phyloP scores from a whole-genome alignment of 2,797 vertebrate species.

The Mus caroli region DNA sequence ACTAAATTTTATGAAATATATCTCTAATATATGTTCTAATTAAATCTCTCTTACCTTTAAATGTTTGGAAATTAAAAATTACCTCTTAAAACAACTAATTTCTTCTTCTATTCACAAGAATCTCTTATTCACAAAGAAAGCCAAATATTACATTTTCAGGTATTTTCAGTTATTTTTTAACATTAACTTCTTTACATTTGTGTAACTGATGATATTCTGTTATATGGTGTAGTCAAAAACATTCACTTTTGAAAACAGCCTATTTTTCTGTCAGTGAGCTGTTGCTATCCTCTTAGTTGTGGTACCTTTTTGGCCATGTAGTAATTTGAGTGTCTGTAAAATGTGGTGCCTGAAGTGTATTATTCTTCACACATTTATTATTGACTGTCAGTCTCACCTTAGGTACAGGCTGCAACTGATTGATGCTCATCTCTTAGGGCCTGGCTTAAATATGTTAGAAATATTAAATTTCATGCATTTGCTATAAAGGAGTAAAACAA shows the following conservation, averaged over 20 bases:
- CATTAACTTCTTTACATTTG: background rate
- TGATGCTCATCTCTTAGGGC: conserved; percentile 5
- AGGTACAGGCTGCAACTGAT: background rate
- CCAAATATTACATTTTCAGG: background rate
- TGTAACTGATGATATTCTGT: background rate
- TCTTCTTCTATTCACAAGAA: conserved; percentile 6
- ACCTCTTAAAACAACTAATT: conserved; percentile 26
- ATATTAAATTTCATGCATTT: conserved; percentile 35
- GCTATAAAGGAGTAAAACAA: background rate
- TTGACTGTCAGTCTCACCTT: background rate
- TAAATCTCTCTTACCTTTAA: background rate
- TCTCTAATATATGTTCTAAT: background rate
- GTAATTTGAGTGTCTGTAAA: background rate
- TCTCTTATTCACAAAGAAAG: background rate
- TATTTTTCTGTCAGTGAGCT: background rate
- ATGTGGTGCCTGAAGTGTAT: background rate
- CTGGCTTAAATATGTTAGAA: background rate
- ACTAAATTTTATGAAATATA: conserved; percentile 1
- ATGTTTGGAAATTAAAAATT: conserved; percentile 14
- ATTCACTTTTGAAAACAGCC: background rate
- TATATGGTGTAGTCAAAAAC: background rate
- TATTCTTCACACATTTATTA: background rate
- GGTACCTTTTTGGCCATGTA: background rate
- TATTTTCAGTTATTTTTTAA: background rate
- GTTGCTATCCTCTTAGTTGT: background rate